Evolutionary conservation across 2,797 vertebrate genomes (phyloP), one percentile per base, ranked within the genome.

Genomic region (Crypturellus tataupa): DNA sequence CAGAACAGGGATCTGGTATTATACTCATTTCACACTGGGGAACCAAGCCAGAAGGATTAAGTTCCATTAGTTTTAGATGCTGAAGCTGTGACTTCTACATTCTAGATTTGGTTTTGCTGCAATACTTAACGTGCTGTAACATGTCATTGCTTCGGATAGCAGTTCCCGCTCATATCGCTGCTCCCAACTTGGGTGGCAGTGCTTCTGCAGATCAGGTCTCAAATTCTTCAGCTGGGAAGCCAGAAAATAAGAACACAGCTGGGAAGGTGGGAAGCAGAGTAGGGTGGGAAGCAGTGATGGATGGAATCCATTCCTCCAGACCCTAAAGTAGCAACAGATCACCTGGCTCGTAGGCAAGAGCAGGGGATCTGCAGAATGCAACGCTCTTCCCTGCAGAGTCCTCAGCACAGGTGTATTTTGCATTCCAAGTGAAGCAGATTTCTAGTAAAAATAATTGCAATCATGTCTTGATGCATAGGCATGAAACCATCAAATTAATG

Each of bases 401-500:
- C 21, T 31, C 29, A 29, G 51, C 15, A n/a, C 40, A 44, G 59
- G 47, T 1, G 1, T 10, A 2, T 42, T 63, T 75, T 11, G 6
- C 42, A 9, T 70, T 76, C 55, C 77, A 37, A 68, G 37, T 71
- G 59, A 80, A n/a, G 10, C 35, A 77, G 58, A 20, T 15, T 16
- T 80, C 76, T 39, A 51, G 27, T 6, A n/a, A 44, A 56, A 63
- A 10, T 13, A 46, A 68, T 64, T 63, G 31, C 1, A 0, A 3
- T 53, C 0, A 0, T 71, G 33, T 63, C 69, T 75, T 68, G 53
- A 27, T 53, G 80, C 20, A 59, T 0, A 0, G 12, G n/a, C 25
- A 62, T 59, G 82, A 67, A 85, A 46, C 55, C 5, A 9, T 29
- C 42, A 33, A 35, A 27, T 80, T 72, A 42, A 51, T 71, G 39